phyloP scores from a whole-genome alignment of 2,797 vertebrate species.

The Rhinophrynus dorsalis region DNA sequence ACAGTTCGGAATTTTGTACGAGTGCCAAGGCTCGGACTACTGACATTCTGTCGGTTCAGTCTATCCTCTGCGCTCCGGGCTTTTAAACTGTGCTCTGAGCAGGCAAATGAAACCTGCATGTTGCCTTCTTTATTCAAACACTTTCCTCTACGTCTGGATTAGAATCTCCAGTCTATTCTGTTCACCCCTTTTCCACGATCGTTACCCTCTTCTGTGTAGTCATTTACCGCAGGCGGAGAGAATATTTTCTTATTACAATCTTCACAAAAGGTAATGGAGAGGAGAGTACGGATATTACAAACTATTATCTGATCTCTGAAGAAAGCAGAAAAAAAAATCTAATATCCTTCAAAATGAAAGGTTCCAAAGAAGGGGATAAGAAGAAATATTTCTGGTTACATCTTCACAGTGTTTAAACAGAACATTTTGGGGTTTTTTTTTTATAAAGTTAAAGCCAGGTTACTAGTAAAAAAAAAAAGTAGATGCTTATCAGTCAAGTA shows the following conservation, averaged over 20 bases:
- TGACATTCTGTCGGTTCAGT: slow-evolving; percentile 83
- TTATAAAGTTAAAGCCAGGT: background rate
- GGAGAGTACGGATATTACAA: slow-evolving; percentile 18
- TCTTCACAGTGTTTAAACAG: background rate
- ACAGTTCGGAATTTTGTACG: slow-evolving; percentile 89
- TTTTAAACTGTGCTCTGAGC: slow-evolving; percentile 91
- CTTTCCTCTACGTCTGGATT: background rate
- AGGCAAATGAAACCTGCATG: slow-evolving; percentile 97
- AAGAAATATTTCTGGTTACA: background rate
- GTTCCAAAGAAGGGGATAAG: background rate
- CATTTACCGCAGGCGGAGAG: background rate
- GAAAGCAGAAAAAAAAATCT: background rate
- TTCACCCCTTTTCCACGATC: background rate
- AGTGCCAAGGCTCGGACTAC: slow-evolving; percentile 86
- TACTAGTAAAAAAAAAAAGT: background rate
- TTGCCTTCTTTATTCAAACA: slow-evolving; percentile 18
- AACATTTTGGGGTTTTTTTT: background rate
- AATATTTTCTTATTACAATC: background rate
- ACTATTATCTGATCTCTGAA: slow-evolving; percentile 19
- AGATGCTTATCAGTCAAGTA: background rate
- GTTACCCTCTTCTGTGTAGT: background rate
- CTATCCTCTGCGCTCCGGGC: slow-evolving; percentile 87
- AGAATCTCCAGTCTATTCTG: background rate
- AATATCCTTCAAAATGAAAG: slow-evolving; percentile 21
- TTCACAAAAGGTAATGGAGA: background rate